Evolutionary conservation across 2,888 invertebrate species (phyloP).

Genomic region (Chymomyza amoena): DNA sequence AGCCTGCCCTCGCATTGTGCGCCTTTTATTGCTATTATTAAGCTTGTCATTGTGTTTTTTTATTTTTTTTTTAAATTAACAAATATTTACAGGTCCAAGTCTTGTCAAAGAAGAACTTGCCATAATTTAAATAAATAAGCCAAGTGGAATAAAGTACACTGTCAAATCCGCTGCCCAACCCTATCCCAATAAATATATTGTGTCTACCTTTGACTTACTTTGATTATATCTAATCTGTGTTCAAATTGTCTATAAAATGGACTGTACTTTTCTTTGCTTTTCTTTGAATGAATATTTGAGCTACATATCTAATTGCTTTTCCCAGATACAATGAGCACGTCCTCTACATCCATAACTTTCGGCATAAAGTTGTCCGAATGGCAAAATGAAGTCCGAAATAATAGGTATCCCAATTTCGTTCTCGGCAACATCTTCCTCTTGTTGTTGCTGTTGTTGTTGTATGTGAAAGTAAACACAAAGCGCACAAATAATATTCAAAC

Average conservation of each 20-base stretch:
- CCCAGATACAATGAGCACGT: background rate
- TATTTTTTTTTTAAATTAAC: background rate
- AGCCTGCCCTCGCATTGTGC: background rate
- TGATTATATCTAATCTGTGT: background rate
- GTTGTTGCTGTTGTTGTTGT: slow-evolving; percentile 5
- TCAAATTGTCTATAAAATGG: background rate
- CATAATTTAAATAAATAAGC: background rate
- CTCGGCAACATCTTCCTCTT: background rate
- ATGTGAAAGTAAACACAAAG: slow-evolving; percentile 23
- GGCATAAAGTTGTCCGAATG: slow-evolving; percentile 15
- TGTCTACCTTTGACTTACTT: background rate
- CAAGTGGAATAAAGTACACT: background rate
- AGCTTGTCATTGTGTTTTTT: too few species aligned
- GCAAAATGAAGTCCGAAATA: slow-evolving; percentile 16
- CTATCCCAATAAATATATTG: background rate
- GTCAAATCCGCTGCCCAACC: background rate
- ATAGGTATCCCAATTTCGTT: background rate
- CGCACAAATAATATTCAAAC: slow-evolving; percentile 35
- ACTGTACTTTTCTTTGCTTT: slow-evolving; percentile 1
- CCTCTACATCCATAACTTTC: background rate
- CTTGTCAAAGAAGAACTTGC: background rate
- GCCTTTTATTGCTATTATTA: background rate
- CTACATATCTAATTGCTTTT: slow-evolving; percentile 26
- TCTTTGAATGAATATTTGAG: slow-evolving; percentile 10
- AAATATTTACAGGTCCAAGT: background rate